Conservation (phyloP, 1,140 invertebrate species). For the Magallana angulata region DNA sequence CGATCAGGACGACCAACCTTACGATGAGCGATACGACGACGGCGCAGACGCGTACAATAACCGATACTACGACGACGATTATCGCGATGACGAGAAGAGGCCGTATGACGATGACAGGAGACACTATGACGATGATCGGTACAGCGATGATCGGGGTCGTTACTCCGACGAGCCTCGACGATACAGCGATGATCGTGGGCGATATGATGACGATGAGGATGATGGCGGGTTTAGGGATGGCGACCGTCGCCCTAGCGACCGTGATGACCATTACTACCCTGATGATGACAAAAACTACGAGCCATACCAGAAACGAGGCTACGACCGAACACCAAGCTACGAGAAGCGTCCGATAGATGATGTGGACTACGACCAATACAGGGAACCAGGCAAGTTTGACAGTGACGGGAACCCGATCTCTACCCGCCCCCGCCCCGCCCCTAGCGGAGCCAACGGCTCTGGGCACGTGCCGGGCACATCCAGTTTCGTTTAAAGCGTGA, state of each 20-base stretch:
- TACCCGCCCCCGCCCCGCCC: slow-evolving; percentile 12
- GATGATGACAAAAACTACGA: slow-evolving; percentile 40
- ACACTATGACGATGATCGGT: slow-evolving; percentile 39
- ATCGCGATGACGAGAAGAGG: no score
- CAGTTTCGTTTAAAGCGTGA: slow-evolving; percentile 34
- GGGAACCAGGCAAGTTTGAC: slow-evolving; percentile 57
- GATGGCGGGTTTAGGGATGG: slow-evolving; percentile 30
- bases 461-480: slow-evolving; percentile 14
- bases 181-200: slow-evolving; percentile 45
- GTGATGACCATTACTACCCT: slow-evolving; percentile 20
- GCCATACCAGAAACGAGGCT: slow-evolving; percentile 38
- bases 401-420: slow-evolving; percentile 52
- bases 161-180: slow-evolving; percentile 41
- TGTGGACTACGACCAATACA: slow-evolving; percentile 43
- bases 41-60: slow-evolving; percentile 29
- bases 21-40: slow-evolving; percentile 50
- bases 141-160: slow-evolving; percentile 41
- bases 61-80: slow-evolving; percentile 12
- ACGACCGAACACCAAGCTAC: slow-evolving; percentile 53
- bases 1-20: slow-evolving; percentile 43
- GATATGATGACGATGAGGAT: slow-evolving; percentile 44
- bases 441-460: slow-evolving; percentile 29
- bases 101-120: neutral
- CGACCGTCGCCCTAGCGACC: neutral
- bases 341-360: slow-evolving; percentile 49